Percentiles rank a stretch among this genome's conserved stretches.
Conservation (phyloP, 2,797 vertebrate genomes). For the Borostomias antarcticus region DNA sequence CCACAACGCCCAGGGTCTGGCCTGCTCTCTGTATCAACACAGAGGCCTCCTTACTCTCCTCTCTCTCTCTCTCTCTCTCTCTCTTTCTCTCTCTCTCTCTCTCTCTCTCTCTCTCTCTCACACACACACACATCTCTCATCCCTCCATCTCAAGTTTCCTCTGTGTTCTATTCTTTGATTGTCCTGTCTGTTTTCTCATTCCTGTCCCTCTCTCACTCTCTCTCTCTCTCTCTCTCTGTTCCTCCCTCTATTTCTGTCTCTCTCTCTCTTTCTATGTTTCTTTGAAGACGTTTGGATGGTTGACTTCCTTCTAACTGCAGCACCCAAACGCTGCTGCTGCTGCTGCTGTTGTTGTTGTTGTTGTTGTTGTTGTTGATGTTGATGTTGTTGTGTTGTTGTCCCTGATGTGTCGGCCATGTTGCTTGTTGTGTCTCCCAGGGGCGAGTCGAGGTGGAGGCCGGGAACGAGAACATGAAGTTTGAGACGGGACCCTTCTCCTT, state of each 20-base stretch:
- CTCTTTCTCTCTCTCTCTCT: neutral
- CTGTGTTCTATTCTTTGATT: neutral
- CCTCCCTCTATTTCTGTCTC: too few relatives aligned
- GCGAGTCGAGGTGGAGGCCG: conserved; percentile 87
- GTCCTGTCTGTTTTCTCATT: neutral
- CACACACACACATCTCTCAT: neutral
- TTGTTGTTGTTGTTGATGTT: neutral
- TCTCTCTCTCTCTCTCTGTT: conserved; percentile 65
- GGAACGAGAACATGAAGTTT: conserved; percentile 86
- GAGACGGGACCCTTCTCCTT: conserved; percentile 89
- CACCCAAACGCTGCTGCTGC: too few relatives aligned
- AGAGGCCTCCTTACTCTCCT: neutral
- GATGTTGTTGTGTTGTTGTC: neutral
- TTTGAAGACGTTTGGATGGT: too few relatives aligned
- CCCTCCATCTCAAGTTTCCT: neutral
- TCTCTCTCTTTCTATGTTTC: too few relatives aligned
- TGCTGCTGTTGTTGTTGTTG: too few relatives aligned
- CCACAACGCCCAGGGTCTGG: neutral
- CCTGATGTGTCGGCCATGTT: neutral
- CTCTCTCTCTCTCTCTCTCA: neutral
- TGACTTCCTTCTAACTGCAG: too few relatives aligned
- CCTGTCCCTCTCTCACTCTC: neutral
- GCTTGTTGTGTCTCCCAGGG: conserved; percentile 69
- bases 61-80: neutral
- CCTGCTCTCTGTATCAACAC: neutral